Percentiles rank a stretch among this genome's conserved stretches.
phyloP scores from a whole-genome alignment of 2,113 vertebrate species.

The Oreochromis tanganicae region DNA sequence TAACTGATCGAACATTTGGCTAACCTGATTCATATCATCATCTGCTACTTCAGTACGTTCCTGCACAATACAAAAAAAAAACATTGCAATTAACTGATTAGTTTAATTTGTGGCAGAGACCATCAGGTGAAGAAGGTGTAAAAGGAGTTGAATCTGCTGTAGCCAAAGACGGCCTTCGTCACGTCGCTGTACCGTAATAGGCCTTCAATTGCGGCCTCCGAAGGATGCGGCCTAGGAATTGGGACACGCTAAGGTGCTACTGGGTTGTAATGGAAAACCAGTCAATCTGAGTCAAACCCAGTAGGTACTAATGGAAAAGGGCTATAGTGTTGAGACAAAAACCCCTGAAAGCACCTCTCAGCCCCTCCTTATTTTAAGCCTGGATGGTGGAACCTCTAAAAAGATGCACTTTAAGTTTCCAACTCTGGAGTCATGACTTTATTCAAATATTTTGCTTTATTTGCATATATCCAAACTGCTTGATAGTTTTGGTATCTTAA shows the following conservation, averaged over 20 bases:
- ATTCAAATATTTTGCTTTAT: neutral
- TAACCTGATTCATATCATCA: neutral
- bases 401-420: neutral
- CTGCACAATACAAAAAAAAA: neutral
- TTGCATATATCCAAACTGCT: neutral
- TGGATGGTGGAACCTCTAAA: neutral
- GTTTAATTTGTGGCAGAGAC: neutral
- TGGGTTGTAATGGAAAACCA: neutral
- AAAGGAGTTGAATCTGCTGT: neutral
- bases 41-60: neutral
- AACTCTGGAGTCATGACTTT: neutral
- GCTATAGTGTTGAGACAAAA: neutral
- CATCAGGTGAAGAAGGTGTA: conserved; percentile 2
- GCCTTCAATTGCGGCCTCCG: rapidly evolving
- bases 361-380: neutral
- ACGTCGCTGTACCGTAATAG: rapidly evolving
- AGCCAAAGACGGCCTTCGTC: rapidly evolving
- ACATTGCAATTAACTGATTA: neutral
- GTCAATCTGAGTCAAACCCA: neutral
- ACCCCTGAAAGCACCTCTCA: rapidly evolving
- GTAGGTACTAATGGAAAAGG: neutral
- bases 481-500: neutral
- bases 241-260: neutral
- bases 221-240: neutral
- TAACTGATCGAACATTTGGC: neutral